These are phyloP conservation scores for Leptocoma aspasia DNA, from an alignment of 2,113 vertebrate species.

Conservation along the genomic window DNA sequence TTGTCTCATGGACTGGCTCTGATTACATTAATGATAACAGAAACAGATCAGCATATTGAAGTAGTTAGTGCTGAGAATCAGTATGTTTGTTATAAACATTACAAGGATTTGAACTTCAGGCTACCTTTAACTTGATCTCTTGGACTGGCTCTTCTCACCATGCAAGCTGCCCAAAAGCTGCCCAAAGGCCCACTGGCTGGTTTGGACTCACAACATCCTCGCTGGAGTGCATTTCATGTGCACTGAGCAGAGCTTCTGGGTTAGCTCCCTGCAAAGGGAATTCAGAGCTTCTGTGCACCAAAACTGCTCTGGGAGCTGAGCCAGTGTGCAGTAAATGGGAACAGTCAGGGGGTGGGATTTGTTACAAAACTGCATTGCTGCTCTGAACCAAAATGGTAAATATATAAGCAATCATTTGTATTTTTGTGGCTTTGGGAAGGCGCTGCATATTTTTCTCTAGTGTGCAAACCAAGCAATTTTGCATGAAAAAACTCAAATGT, in stretches of 20 bases:
- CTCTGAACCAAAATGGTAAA: neutral
- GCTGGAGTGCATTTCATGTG: neutral
- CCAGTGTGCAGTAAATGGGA: neutral
- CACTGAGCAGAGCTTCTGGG: neutral
- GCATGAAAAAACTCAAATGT: neutral
- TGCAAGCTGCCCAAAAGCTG: neutral
- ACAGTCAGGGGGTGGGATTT: neutral
- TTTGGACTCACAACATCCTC: neutral
- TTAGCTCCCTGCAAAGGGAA: neutral
- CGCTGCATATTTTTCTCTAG: neutral
- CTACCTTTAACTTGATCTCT: neutral
- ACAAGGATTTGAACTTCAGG: neutral
- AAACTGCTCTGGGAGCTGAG: neutral
- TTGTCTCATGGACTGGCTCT: neutral
- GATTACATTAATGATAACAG: neutral
- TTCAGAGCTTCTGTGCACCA: neutral
- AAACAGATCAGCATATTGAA: neutral
- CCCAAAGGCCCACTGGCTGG: neutral
- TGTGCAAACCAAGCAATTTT: neutral
- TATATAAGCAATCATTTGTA: neutral
- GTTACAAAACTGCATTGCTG: neutral
- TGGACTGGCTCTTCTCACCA: neutral
- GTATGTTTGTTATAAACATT: neutral
- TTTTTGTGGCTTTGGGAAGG: neutral
- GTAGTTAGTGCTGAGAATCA: neutral